Evolutionary conservation across 1,140 invertebrate genomes (phyloP).

Genomic region (Cardiocondyla obscurior): DNA sequence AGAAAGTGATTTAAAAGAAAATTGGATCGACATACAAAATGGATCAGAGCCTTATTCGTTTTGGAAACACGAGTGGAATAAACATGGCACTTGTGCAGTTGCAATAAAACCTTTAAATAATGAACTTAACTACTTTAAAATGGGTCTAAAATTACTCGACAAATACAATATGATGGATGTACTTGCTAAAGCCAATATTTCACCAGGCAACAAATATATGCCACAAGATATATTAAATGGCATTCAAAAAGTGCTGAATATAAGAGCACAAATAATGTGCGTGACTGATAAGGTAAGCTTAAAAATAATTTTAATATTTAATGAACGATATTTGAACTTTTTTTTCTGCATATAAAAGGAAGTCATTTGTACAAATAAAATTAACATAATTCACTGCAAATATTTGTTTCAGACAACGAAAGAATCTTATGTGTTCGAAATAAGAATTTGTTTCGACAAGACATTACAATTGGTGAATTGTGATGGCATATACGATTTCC

Average conservation of each 20-base stretch:
- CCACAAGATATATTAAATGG: conserved; percentile 85
- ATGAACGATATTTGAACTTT: conserved; percentile 64
- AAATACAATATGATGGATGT: conserved; percentile 87
- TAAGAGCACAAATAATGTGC: conserved; percentile 71
- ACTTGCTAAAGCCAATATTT: conserved; percentile 85
- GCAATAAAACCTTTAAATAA: conserved; percentile 85
- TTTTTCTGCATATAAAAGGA: conserved; percentile 18
- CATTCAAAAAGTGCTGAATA: conserved; percentile 79
- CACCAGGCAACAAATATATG: conserved; percentile 86
- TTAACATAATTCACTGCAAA: not conserved
- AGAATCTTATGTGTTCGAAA: conserved; percentile 80
- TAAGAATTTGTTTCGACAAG: conserved; percentile 88
- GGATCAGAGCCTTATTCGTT: conserved; percentile 85
- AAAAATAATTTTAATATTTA: conserved; percentile 4
- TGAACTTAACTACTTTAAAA: conserved; percentile 89
- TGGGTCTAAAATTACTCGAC: conserved; percentile 87
- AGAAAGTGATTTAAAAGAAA: conserved; percentile 85
- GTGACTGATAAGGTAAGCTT: conserved; percentile 68
- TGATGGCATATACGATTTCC: conserved; percentile 82
- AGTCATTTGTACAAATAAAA: not conserved
- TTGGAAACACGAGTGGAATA: conserved; percentile 94
- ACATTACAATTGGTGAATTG: conserved; percentile 85
- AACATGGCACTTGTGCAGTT: conserved; percentile 93
- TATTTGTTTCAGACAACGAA: conserved; percentile 81
- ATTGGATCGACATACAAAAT: conserved; percentile 90